phyloP scores from a whole-genome alignment of 2,797 vertebrate species.

The Cetoscarus ocellatus region DNA sequence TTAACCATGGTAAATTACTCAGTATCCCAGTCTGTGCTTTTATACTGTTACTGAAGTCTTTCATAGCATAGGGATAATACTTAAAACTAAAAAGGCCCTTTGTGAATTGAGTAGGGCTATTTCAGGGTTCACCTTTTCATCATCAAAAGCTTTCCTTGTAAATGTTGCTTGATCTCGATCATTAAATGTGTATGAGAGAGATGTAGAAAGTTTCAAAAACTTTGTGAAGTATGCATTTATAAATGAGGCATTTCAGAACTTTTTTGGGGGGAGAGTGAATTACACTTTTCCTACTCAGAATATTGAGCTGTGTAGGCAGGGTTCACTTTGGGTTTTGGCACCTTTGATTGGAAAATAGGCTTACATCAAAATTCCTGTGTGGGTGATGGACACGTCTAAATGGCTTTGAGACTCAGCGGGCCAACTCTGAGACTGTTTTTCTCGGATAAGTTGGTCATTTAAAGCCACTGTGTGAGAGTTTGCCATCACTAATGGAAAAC shows the following conservation, averaged over 20 bases:
- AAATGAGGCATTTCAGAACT: conserved; percentile 31
- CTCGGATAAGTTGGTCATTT: conserved; percentile 20
- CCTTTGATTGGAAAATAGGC: conserved; percentile 39
- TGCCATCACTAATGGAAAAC: conserved; percentile 24
- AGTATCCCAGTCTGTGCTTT: conserved; percentile 40
- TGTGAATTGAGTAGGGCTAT: conserved; percentile 18
- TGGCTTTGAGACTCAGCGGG: conserved; percentile 39
- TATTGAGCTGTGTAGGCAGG: conserved; percentile 34
- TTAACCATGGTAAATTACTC: conserved; percentile 43
- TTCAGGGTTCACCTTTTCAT: conserved; percentile 49
- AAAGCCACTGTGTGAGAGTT: conserved; percentile 26
- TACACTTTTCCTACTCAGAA: conserved; percentile 28
- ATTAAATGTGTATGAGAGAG: conserved; percentile 60
- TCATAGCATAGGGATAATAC: conserved; percentile 48
- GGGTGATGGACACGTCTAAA: conserved; percentile 37
- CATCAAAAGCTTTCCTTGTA: conserved; percentile 55
- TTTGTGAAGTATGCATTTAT: conserved; percentile 26
- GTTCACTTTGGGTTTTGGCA: conserved; percentile 34
- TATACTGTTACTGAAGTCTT: conserved; percentile 57
- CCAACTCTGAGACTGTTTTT: conserved; percentile 12
- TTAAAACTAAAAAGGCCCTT: conserved; percentile 31
- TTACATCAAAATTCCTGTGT: conserved; percentile 29
- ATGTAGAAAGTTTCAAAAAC: conserved; percentile 36
- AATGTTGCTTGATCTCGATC: conserved; percentile 52
- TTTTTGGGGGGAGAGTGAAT: conserved; percentile 30